Evolutionary conservation across 2,888 invertebrate species (phyloP).

Genomic region (Thymelicus lineola): DNA sequence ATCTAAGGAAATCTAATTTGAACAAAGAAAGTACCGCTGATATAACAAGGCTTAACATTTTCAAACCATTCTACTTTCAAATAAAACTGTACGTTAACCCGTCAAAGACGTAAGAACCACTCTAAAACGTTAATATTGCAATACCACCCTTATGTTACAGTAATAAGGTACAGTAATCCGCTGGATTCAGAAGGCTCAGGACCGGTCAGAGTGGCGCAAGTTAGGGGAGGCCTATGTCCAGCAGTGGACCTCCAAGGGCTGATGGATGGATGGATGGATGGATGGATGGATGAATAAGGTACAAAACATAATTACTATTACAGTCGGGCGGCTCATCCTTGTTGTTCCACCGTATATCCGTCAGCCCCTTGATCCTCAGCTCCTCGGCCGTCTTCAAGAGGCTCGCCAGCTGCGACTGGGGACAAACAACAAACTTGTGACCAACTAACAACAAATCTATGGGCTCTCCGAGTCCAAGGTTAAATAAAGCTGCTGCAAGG

Average conservation of each 20-base stretch:
- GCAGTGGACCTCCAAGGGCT: no score
- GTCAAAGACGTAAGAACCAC: no score
- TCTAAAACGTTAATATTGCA: background rate
- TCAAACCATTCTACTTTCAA: no score
- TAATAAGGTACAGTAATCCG: background rate
- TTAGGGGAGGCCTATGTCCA: no score
- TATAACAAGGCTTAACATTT: no score
- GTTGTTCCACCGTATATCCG: slow-evolving; percentile 95
- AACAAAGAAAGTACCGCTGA: background rate
- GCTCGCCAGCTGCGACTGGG: slow-evolving; percentile 91
- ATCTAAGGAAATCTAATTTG: no score
- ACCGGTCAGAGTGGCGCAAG: no score
- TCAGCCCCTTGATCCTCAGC: slow-evolving; percentile 95
- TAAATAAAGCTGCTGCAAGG: no score
- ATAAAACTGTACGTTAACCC: no score
- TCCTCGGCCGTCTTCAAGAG: slow-evolving; percentile 96
- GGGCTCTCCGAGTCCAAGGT: background rate
- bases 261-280: no score
- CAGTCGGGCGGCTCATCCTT: slow-evolving; percentile 79
- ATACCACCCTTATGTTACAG: background rate
- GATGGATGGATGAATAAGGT: no score
- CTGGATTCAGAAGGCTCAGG: no score
- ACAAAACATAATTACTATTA: slow-evolving; percentile 57
- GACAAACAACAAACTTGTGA: slow-evolving; percentile 7
- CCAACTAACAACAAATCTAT: background rate